Evolutionary conservation across 2,113 vertebrate genomes (phyloP), one percentile per base, ranked within the genome.

Genomic region (Alligator mississippiensis): DNA sequence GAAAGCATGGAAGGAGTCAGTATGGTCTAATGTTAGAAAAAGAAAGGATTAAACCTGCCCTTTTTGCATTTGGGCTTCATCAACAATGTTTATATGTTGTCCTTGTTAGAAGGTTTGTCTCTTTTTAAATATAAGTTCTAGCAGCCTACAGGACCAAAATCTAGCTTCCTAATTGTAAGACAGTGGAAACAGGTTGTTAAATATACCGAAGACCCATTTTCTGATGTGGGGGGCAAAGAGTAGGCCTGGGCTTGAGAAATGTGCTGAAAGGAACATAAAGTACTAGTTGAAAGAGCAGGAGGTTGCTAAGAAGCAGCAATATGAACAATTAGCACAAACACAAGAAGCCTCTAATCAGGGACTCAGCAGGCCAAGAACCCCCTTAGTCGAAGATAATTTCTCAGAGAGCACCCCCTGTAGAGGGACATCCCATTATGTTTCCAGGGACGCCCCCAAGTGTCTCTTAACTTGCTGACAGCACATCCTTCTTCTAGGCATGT

Each of bases 391-490:
- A 90, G 62, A 7, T 28, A 84, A 57, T 84, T 91, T 38, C 81
- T 88, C 89, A 28, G 76, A 84, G 92, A 88, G 72, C 0, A 3
- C 77, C 5, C 78, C 74, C 78, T 82, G 76, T 0, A 0, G 62
- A 57, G 27, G n/a, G 66, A 57, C 80, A 92, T 86, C 72, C 34
- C 66, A 62, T 88, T 62, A 75, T 54, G 59, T 92, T 94, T 93
- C 89, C 85, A 88, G 14, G 84, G 47, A 84, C 9, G 47, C 0
- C 24, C 21, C 68, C 34, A 22, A 72, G 30, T 21, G 3, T 82
- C 89, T 55, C 55, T 80, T 64, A 34, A 77, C 5, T 62, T 77
- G 76, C 83, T 93, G 87, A 82, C 93, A 95, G 75, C 87, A 84
- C 85, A 95, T 93, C 78, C 72, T 93, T 91, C 93, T 91, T 60